Conservation (phyloP, 2,113 vertebrate species). For the Tonatia bakeri region DNA sequence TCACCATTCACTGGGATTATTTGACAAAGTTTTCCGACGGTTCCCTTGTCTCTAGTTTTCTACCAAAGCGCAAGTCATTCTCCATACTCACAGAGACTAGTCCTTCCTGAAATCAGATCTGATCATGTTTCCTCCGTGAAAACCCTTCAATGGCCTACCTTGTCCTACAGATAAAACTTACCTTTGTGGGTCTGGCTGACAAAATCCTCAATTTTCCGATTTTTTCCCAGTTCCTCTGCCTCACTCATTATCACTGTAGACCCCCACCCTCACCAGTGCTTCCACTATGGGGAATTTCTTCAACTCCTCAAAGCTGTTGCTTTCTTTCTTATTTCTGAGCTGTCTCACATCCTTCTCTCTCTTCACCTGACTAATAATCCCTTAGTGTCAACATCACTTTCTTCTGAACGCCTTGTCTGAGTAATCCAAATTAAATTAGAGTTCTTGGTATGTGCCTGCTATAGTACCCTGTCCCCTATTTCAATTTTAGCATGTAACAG, state of each 20-base stretch:
- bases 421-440: not conserved
- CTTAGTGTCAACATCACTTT: not conserved
- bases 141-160: not conserved
- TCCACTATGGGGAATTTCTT: not conserved
- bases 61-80: not conserved
- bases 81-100: not conserved
- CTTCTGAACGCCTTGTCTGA: not conserved
- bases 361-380: not conserved
- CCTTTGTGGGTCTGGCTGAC: not conserved
- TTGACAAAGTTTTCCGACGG: not conserved
- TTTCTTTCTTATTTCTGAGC: not conserved
- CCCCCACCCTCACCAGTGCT: accelerated
- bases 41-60: not conserved
- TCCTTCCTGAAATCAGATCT: not conserved
- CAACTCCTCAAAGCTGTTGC: not conserved
- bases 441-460: not conserved
- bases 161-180: not conserved
- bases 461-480: not conserved
- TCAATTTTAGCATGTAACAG: not conserved
- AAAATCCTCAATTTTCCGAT: not conserved
- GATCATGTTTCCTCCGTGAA: not conserved
- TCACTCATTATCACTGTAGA: not conserved
- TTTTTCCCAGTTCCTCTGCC: not conserved
- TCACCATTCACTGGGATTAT: not conserved
- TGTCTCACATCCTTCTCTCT: not conserved